Percentiles rank a stretch among this genome's conserved stretches.
Evolutionary conservation across 2,113 vertebrate species (phyloP).

Genomic region (Semnornis frantzii): DNA sequence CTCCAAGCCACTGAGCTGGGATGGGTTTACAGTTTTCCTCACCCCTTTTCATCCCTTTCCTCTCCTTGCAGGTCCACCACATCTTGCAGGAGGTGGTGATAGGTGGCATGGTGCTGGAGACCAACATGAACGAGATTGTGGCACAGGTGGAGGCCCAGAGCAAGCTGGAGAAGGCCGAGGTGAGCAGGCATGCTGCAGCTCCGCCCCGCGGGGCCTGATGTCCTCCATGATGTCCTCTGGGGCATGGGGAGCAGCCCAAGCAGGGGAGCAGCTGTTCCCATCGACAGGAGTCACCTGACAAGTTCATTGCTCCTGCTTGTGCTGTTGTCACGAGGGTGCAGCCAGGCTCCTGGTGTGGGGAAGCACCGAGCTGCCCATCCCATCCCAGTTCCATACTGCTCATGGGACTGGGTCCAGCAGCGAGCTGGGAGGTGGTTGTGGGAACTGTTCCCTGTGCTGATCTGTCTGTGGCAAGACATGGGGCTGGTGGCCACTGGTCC

Average conservation of each 20-base stretch:
- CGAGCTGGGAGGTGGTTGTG: fast-evolving
- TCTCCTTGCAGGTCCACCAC: constrained; percentile 38
- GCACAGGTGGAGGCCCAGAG: constrained; percentile 91
- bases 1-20: not conserved
- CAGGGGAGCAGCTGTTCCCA: fast-evolving
- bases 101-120: constrained; percentile 95
- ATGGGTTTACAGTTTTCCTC: not conserved
- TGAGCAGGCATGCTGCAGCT: not conserved
- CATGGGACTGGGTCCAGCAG: fast-evolving
- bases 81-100: constrained; percentile 95
- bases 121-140: constrained; percentile 96
- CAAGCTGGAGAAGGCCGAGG: constrained; percentile 94
- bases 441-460: too few species aligned
- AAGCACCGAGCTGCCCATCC: fast-evolving
- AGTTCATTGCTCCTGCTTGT: not conserved
- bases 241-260: fast-evolving
- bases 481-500: not conserved
- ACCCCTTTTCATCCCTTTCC: not conserved
- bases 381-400: fast-evolving
- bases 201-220: fast-evolving
- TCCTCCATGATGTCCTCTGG: not conserved
- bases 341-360: not conserved
- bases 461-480: fast-evolving
- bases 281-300: not conserved
- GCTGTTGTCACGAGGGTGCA: fast-evolving